Evolutionary conservation across 2,888 invertebrate species (phyloP).

Genomic region (Lasioglossum vierecki): DNA sequence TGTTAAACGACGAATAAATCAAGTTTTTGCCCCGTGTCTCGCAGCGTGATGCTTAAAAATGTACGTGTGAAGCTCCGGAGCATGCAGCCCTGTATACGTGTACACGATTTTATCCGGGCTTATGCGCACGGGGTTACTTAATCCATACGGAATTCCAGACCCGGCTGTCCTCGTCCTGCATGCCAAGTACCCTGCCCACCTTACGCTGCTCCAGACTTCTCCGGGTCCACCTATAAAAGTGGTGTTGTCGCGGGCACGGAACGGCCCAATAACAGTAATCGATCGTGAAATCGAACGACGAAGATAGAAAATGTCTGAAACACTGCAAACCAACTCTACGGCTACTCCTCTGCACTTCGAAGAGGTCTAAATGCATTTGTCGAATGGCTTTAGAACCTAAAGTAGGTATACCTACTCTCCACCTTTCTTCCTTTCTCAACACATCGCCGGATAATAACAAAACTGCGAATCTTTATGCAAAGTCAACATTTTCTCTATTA

Average conservation of each 20-base stretch:
- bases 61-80: slow-evolving; percentile 31
- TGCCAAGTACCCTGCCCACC: slow-evolving; percentile 71
- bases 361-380: background rate
- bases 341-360: background rate
- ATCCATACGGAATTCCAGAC: slow-evolving; percentile 75
- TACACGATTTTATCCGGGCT: slow-evolving; percentile 53
- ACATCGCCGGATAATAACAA: background rate
- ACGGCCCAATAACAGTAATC: slow-evolving; percentile 43
- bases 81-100: slow-evolving; percentile 48
- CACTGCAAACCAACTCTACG: background rate
- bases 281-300: slow-evolving; percentile 48
- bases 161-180: slow-evolving; percentile 71
- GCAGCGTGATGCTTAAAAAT: slow-evolving; percentile 40
- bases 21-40: slow-evolving; percentile 31
- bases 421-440: background rate
- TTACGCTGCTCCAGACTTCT: slow-evolving; percentile 56
- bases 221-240: slow-evolving; percentile 41
- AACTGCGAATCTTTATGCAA: background rate
- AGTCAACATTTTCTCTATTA: background rate
- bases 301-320: slow-evolving; percentile 15
- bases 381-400: background rate
- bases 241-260: slow-evolving; percentile 17
- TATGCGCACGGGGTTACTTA: slow-evolving; percentile 71
- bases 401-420: background rate
- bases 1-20: slow-evolving; percentile 53